A percentile compares a stretch with the other conserved stretches of the same genome.
These are phyloP conservation scores for Cryptoprocta ferox DNA, from an alignment of 2,797 vertebrate genomes.

Conservation along the genomic window DNA sequence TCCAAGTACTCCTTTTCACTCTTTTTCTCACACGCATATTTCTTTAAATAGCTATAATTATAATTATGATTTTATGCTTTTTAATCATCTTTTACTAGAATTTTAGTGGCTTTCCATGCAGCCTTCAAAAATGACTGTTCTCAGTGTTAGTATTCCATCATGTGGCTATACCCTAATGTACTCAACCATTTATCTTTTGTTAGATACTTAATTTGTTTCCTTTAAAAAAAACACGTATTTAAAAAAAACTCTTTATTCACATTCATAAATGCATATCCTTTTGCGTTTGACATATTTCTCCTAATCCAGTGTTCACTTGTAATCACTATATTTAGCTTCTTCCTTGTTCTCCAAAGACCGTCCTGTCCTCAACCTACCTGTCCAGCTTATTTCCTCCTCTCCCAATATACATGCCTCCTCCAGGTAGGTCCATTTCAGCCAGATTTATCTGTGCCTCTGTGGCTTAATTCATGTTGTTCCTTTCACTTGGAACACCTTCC, in stretches of 20 bases:
- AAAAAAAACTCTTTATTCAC: neutral
- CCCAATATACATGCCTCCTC: neutral
- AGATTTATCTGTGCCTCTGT: neutral
- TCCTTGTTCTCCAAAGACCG: neutral
- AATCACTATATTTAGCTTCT: neutral
- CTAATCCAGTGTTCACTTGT: neutral
- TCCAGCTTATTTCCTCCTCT: neutral
- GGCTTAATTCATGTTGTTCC: neutral
- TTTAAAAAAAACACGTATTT: neutral
- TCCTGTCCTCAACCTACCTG: neutral
- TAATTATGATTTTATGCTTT: neutral
- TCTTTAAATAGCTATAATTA: conserved; percentile 39
- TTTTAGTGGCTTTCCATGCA: neutral
- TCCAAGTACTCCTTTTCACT: neutral
- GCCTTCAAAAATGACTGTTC: neutral
- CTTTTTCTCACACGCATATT: neutral
- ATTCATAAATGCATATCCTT: neutral
- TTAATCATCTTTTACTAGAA: neutral
- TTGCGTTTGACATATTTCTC: neutral
- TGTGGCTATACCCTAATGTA: neutral
- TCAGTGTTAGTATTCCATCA: neutral
- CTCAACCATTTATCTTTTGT: neutral
- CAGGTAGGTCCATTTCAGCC: neutral
- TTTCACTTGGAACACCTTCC: neutral
- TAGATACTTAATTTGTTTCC: neutral